A percentile compares a stretch with the other conserved stretches of the same genome.
phyloP scores from a whole-genome alignment of 2,113 vertebrate species.

The Seriola quinqueradiata region DNA sequence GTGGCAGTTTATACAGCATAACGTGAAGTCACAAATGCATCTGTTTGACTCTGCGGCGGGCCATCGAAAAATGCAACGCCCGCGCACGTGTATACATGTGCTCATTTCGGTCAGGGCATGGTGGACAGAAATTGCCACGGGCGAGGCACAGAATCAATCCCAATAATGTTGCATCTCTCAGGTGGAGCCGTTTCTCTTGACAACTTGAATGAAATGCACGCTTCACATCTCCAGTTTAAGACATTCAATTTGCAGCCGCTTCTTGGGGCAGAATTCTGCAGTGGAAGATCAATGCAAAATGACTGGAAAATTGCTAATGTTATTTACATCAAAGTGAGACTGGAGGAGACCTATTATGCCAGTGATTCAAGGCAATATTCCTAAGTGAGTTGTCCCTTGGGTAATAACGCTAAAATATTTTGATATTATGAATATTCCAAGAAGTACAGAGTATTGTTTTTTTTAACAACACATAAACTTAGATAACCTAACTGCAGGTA shows the following conservation, averaged over 20 bases:
- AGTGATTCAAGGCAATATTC: slow-evolving; percentile 72
- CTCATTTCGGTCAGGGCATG: slow-evolving; percentile 32
- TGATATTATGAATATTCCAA: slow-evolving; percentile 58
- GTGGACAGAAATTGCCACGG: slow-evolving; percentile 59
- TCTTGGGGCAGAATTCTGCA: slow-evolving; percentile 68
- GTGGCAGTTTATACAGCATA: slow-evolving; percentile 31
- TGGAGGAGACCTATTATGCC: slow-evolving; percentile 77
- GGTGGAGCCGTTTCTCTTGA: slow-evolving; percentile 57
- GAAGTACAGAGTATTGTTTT: slow-evolving; percentile 15
- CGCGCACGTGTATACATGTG: slow-evolving; percentile 10
- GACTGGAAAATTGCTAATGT: slow-evolving; percentile 79
- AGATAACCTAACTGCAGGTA: neutral
- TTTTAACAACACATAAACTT: slow-evolving; percentile 26
- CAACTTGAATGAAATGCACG: slow-evolving; percentile 68
- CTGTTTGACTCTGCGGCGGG: slow-evolving; percentile 13
- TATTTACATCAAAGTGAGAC: slow-evolving; percentile 82
- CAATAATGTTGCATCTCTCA: slow-evolving; percentile 69
- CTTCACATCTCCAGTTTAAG: slow-evolving; percentile 68
- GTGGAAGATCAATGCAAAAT: slow-evolving; percentile 76
- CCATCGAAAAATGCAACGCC: slow-evolving; percentile 28
- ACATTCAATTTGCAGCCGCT: slow-evolving; percentile 75
- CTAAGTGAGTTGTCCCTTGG: slow-evolving; percentile 67
- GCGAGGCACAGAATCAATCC: slow-evolving; percentile 68
- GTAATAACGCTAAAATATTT: slow-evolving; percentile 57
- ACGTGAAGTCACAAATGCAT: slow-evolving; percentile 31